These are phyloP conservation scores for Agrypnia vestita DNA, from an alignment of 1,140 invertebrate species.

Conservation along the genomic window DNA sequence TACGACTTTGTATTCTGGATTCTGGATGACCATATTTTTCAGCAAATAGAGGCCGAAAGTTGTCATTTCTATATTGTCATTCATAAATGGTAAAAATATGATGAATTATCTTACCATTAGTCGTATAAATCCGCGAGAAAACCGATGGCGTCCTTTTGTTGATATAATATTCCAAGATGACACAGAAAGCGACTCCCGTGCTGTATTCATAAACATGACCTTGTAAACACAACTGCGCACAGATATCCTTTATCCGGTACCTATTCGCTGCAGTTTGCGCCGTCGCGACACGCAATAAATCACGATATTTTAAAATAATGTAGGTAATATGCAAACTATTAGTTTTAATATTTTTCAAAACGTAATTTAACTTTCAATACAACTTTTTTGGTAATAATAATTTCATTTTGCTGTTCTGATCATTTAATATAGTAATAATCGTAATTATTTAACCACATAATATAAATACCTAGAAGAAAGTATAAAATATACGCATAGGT, in stretches of 20 bases:
- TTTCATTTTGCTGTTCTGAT: too few species aligned
- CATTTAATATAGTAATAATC: too few species aligned
- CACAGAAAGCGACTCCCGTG: slow-evolving; percentile 45
- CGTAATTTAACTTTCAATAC: too few species aligned
- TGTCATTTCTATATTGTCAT: slow-evolving; percentile 21
- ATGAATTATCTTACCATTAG: slow-evolving; percentile 39
- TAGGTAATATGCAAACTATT: too few species aligned
- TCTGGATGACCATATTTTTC: slow-evolving; percentile 43
- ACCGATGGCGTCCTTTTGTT: slow-evolving; percentile 52
- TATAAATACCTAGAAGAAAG: too few species aligned
- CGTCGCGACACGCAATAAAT: slow-evolving; percentile 34
- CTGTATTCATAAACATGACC: slow-evolving; percentile 60
- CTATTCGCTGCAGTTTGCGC: slow-evolving; percentile 47
- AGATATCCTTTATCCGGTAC: slow-evolving; percentile 46
- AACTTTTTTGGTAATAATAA: too few species aligned
- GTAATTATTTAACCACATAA: too few species aligned
- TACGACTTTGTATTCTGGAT: slow-evolving; percentile 1
- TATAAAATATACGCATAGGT: too few species aligned
- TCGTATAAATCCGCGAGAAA: slow-evolving; percentile 26
- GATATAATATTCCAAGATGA: slow-evolving; percentile 52
- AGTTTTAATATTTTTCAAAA: too few species aligned
- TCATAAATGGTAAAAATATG: slow-evolving; percentile 27
- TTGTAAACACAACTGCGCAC: slow-evolving; percentile 60
- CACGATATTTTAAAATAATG: slow-evolving; percentile 9
- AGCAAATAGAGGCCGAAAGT: neutral